phyloP scores from a whole-genome alignment of 2,797 vertebrate species.

The Alfaro cultratus region DNA sequence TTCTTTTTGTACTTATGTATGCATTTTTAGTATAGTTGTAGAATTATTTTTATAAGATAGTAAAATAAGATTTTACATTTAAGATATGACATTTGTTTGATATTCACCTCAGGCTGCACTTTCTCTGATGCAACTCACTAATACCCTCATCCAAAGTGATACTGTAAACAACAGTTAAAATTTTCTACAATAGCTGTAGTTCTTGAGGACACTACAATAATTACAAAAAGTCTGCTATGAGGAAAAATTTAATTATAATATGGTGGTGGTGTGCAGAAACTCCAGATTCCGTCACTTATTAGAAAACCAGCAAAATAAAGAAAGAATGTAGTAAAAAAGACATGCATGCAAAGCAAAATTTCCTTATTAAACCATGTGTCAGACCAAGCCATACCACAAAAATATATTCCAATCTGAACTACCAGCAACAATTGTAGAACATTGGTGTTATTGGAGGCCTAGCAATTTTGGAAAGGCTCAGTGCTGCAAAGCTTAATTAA shows the following conservation, averaged over 20 bases:
- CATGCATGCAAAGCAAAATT: conserved; percentile 1
- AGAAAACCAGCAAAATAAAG: background rate
- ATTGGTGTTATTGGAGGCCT: background rate
- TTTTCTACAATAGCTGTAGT: background rate
- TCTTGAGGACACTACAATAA: conserved; percentile 24
- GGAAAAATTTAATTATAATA: conserved; percentile 45
- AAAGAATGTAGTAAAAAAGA: conserved; percentile 16
- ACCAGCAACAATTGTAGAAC: conserved; percentile 22
- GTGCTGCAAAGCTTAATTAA: conserved; percentile 22
- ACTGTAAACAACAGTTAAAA: conserved; percentile 14
- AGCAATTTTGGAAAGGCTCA: conserved; percentile 30
- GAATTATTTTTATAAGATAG: background rate
- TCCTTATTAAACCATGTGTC: conserved; percentile 14
- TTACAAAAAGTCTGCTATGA: conserved; percentile 33
- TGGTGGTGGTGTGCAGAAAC: conserved; percentile 76
- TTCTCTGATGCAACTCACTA: conserved; percentile 35
- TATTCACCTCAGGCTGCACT: conserved; percentile 44
- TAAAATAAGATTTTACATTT: background rate
- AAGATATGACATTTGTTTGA: conserved; percentile 51
- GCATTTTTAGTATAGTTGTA: background rate
- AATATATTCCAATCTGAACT: background rate
- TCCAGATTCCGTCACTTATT: conserved; percentile 69
- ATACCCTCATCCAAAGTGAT: conserved; percentile 43
- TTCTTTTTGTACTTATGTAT: background rate
- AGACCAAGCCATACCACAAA: conserved; percentile 2